phyloP scores from a whole-genome alignment of 1,140 invertebrate species.

The Heliconius nattereri region DNA sequence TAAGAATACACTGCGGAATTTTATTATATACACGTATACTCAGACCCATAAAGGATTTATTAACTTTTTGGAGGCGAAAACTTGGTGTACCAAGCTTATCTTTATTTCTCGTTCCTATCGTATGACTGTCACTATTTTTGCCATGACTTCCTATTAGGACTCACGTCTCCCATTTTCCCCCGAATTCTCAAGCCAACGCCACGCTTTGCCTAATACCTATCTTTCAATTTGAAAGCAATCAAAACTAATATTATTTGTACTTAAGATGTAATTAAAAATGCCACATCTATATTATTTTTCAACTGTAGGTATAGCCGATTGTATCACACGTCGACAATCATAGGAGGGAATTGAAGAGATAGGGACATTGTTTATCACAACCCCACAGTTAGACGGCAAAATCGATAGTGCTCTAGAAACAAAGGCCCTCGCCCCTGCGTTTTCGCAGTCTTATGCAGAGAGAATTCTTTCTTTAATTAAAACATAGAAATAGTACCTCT shows the following conservation, averaged over 20 bases:
- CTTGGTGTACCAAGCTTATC: too few species aligned
- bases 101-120: too few species aligned
- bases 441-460: neutral
- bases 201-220: too few species aligned
- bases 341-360: constrained; percentile 29
- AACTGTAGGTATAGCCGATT: neutral
- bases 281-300: constrained; percentile 17
- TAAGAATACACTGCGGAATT: too few species aligned
- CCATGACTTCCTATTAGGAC: too few species aligned
- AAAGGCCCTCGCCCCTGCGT: constrained; percentile 24
- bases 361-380: constrained; percentile 30
- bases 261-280: constrained; percentile 9
- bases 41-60: too few species aligned
- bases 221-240: neutral
- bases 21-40: too few species aligned
- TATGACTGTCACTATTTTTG: too few species aligned
- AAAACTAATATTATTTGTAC: neutral
- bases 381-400: constrained; percentile 31
- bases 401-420: constrained; percentile 42
- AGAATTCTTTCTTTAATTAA: neutral
- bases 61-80: too few species aligned
- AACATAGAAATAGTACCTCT: neutral
- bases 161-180: too few species aligned
- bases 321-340: constrained; percentile 26
- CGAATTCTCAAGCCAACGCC: too few species aligned